These are phyloP conservation scores for Scelioninae gen. 1 DNA, from an alignment of 2,888 invertebrate genomes.

Conservation along the genomic window DNA sequence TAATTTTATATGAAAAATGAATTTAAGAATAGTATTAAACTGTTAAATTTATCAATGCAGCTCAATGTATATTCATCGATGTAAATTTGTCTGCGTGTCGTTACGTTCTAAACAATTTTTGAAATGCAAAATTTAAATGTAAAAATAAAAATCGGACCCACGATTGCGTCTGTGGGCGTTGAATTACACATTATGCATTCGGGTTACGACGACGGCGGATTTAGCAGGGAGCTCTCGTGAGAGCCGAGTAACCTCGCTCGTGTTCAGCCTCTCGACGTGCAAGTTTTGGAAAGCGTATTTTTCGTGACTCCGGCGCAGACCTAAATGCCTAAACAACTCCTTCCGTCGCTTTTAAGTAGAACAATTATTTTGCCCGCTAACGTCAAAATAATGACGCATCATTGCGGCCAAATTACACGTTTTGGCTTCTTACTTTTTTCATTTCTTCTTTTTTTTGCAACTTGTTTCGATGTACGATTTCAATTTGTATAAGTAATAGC, in stretches of 20 bases:
- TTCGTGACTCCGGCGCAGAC: slow-evolving; percentile 40
- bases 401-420: slow-evolving; percentile 27
- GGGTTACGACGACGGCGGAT: slow-evolving; percentile 49
- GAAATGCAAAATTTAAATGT: slow-evolving; percentile 45
- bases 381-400: slow-evolving; percentile 49
- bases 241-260: slow-evolving; percentile 47
- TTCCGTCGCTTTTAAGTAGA: slow-evolving; percentile 45
- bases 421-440: no score
- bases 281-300: slow-evolving; percentile 60
- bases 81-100: slow-evolving; percentile 34
- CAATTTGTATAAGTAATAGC: slow-evolving; percentile 31
- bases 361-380: slow-evolving; percentile 49
- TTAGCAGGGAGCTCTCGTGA: slow-evolving; percentile 39
- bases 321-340: slow-evolving; percentile 48
- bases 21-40: no score
- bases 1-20: neutral
- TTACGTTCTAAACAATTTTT: slow-evolving; percentile 37
- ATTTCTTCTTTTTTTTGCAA: slow-evolving; percentile 1
- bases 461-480: slow-evolving; percentile 7
- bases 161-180: slow-evolving; percentile 11
- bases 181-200: slow-evolving; percentile 41
- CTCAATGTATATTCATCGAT: slow-evolving; percentile 47
- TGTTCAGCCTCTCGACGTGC: slow-evolving; percentile 34
- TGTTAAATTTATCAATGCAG: slow-evolving; percentile 3
- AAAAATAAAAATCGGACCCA: slow-evolving; percentile 44